Evolutionary conservation across 2,113 vertebrate species (phyloP), one percentile per base, ranked within the genome.

Genomic region (Chaetodon trifascialis): DNA sequence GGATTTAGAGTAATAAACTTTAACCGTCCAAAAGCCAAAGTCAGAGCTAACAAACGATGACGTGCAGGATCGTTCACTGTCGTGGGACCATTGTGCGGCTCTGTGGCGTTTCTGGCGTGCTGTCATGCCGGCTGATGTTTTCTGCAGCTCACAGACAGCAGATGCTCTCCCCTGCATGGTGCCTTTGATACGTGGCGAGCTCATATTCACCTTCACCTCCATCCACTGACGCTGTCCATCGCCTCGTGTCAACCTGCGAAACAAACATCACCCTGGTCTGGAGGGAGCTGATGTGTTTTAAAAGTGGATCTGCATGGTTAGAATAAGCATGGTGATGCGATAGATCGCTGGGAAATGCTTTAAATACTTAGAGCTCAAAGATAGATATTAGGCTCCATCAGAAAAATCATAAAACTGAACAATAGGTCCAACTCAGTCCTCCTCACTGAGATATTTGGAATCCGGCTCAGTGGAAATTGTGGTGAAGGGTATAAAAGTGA

Each of bases 81-180:
- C 30, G 30, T 30, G 30, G 30, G 30, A 30, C 74, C 42, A 72
- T 70, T 78, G 44, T 60, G 23, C 4, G 25, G 84, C 77, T 87
- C 73, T 1, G 30, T 30, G 30, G 30, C 30, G 30, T 82, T 69
- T 70, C 70, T 63, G 66, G 64, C 15, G 60, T n/a, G n/a, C 69
- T 72, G 72, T 76, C 42, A 7, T 69, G 67, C 0, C 7, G 7
- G 34, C 44, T 77, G 79, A 80, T 79, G 30, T 44, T 84, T 19
- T 83, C 42, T 5, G 52, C 59, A 56, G 72, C 49, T 73, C 17
- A 52, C 73, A 74, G 79, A 84, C 81, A 70, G 86, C 85, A 89
- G 88, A 88, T 92, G 82, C 73, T 84, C 64, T 49, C 62, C 86
- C 83, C 80, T 62, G 81, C 67, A 19, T 85, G 86, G 62, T 40